phyloP scores from a whole-genome alignment of 2,113 vertebrate species.

The Nyctibius bracteatus region DNA sequence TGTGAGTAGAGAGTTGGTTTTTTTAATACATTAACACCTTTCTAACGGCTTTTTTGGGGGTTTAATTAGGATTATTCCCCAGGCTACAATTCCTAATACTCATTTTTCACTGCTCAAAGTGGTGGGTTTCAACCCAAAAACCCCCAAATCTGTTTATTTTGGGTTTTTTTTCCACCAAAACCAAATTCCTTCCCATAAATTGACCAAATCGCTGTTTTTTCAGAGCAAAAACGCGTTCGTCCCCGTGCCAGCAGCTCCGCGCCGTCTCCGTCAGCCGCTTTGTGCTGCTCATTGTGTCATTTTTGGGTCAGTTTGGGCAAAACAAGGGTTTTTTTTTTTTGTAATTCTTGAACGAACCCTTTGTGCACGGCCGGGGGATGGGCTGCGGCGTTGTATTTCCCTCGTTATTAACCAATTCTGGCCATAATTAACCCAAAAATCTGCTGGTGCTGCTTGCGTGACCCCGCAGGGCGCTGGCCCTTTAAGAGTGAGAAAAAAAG shows the following conservation, averaged over 20 bases:
- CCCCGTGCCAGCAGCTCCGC: neutral
- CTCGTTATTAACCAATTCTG: neutral
- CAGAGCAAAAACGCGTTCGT: neutral
- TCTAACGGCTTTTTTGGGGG: fast-evolving
- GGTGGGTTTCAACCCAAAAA: neutral
- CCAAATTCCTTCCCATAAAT: neutral
- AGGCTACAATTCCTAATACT: neutral
- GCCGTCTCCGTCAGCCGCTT: conserved; percentile 16
- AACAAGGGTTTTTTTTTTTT: neutral
- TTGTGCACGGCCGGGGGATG: neutral
- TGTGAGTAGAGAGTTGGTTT: too few relatives aligned
- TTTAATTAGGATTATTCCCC: neutral
- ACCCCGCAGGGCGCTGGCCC: neutral
- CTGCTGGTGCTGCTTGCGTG: too few relatives aligned
- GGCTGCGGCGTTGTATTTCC: neutral
- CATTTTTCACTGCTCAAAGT: too few relatives aligned
- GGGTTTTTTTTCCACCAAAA: neutral
- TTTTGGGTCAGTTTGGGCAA: conserved; percentile 46
- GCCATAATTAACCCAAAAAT: neutral
- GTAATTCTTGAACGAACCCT: neutral
- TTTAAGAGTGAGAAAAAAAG: neutral
- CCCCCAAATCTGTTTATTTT: neutral
- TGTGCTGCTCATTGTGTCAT: conserved; percentile 7
- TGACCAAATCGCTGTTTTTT: neutral
- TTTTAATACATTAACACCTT: fast-evolving